These are phyloP conservation scores for Heloderma charlesbogerti DNA, from an alignment of 2,113 vertebrate species.

Conservation along the genomic window DNA sequence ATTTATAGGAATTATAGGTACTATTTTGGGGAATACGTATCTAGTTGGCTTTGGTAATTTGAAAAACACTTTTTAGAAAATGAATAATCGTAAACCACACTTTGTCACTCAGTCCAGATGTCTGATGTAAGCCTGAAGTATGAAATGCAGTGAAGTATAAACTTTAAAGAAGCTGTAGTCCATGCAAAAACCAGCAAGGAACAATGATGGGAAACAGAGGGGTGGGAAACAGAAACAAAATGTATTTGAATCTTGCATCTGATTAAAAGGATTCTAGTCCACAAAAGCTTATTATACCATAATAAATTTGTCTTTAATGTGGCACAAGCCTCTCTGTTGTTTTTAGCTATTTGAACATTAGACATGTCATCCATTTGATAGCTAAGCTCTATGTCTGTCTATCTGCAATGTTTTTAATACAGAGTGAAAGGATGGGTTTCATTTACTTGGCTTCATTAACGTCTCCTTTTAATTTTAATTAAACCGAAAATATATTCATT, in stretches of 20 bases:
- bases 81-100: constrained; percentile 27
- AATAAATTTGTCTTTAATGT: not conserved
- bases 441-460: not conserved
- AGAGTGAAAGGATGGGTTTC: not conserved
- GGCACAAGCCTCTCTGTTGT: not conserved
- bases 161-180: constrained; percentile 36
- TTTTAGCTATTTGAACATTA: not conserved
- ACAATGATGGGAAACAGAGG: not conserved
- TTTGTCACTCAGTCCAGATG: constrained; percentile 35
- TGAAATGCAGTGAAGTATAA: constrained; percentile 35
- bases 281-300: not conserved
- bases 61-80: constrained; percentile 26
- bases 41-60: not conserved
- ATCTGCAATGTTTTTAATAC: not conserved
- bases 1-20: not conserved
- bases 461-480: constrained; percentile 3
- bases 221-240: not conserved
- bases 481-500: not conserved
- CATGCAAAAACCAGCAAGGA: constrained; percentile 32
- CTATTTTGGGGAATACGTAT: not conserved
- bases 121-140: not conserved
- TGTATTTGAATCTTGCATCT: not conserved
- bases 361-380: not conserved
- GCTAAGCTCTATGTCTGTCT: not conserved
- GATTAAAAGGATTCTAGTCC: not conserved